Evolutionary conservation across 2,113 vertebrate genomes (phyloP), one percentile per base, ranked within the genome.

Genomic region (Probosciger aterrimus): DNA sequence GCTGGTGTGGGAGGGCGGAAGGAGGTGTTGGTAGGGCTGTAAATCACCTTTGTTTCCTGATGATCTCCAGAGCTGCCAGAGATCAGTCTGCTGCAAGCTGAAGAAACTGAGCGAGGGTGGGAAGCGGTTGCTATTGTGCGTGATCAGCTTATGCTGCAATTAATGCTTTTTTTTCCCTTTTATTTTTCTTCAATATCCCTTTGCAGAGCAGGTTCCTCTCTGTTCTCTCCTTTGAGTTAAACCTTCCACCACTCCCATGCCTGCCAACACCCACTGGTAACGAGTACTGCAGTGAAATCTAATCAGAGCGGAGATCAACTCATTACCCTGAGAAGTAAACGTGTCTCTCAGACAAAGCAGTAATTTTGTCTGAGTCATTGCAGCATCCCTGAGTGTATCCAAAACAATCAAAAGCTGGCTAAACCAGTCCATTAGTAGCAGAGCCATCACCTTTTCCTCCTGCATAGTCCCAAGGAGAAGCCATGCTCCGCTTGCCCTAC

Each of bases 261-360:
- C 62, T 93, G 91, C 88, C 95, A 95, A 95, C 95, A 97, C 94
- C 95, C 96, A 94, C 83, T 93, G 82, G 86, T 95, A 55, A 93
- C 12, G 15, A 93, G 91, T 82, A 65, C 86, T 93, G 95, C 95
- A 92, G 94, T 82, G 92, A 94, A 95, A 96, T 87, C 92, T 93
- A 97, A 97, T 96, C 93, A 83, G 73, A 94, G 74, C 30, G 5
- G 86, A 94, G 95, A 92, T 97, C 96, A 90, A 77, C 92, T 95
- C 92, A 85, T 91, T 95, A 97, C 78, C 68, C 95, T 95, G 92
- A 96, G 91, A 96, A 96, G 93, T 82, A 92, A 97, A 97, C 19
- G 92, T 82, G 94, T 97, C 92, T 97, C 86, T 97, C 93, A 96
- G 93, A 95, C 97, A 97, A 97, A 96, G 96, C 92, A 95, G 95